Percentiles rank a stretch among this genome's conserved stretches.
Evolutionary conservation across 2,888 invertebrate genomes (phyloP).

Genomic region (Eristalinus aeneus): DNA sequence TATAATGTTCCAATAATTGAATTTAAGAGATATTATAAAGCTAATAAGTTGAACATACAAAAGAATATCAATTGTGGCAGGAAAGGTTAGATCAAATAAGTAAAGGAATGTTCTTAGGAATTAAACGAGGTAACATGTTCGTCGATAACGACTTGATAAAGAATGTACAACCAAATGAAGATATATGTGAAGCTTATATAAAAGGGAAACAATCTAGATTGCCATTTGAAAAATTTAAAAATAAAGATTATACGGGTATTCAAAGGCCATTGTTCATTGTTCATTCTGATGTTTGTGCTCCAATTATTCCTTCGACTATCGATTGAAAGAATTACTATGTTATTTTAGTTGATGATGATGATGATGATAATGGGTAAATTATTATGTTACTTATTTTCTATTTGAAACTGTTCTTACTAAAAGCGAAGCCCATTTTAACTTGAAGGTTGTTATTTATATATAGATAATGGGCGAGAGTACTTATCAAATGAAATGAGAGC

Average conservation of each 20-base stretch:
- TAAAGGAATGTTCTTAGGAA: conserved; percentile 64
- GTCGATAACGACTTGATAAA: no score
- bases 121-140: no score
- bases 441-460: conserved; percentile 74
- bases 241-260: conserved; percentile 72
- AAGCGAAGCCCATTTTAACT: conserved; percentile 67
- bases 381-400: conserved; percentile 73
- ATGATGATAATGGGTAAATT: no score
- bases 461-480: conserved; percentile 76
- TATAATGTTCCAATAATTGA: conserved; percentile 54
- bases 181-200: no score
- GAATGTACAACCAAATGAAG: no score
- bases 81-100: no score
- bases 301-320: conserved; percentile 75
- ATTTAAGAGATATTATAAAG: conserved; percentile 33
- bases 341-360: conserved; percentile 76
- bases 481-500: conserved; percentile 75
- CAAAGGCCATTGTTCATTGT: no score
- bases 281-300: conserved; percentile 76
- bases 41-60: conserved; percentile 1
- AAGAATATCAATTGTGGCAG: conserved; percentile 50
- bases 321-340: conserved; percentile 76
- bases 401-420: conserved; percentile 71
- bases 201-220: no score
- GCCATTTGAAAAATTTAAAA: no score